These are phyloP conservation scores for Columba guinea DNA, from an alignment of 2,797 vertebrate genomes.

Conservation along the genomic window DNA sequence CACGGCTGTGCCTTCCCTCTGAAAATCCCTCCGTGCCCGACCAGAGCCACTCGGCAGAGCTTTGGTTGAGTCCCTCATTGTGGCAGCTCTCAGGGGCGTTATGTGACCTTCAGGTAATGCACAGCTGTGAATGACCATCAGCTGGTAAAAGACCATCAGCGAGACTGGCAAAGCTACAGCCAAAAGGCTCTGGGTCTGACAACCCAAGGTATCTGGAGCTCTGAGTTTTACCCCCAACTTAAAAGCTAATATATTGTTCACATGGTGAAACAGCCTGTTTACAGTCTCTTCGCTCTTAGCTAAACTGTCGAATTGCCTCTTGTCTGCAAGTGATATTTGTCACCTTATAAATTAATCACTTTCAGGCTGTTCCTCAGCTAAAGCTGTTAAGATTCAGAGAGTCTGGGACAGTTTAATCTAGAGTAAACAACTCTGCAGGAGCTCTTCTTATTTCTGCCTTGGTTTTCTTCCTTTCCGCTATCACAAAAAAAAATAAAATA, in stretches of 20 bases:
- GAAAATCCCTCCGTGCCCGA: not conserved
- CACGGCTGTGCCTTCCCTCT: not conserved
- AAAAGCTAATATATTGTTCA: not conserved
- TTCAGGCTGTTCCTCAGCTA: constrained; percentile 7
- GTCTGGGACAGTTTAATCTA: constrained; percentile 51
- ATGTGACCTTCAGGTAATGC: not conserved
- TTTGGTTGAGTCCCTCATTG: not conserved
- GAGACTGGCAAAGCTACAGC: not conserved
- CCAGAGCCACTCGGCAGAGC: not conserved
- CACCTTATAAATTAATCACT: constrained; percentile 60
- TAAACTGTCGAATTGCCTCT: not conserved
- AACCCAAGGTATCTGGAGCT: not conserved
- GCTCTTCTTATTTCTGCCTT: constrained; percentile 48
- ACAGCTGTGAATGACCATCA: not conserved
- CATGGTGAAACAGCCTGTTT: constrained; percentile 14
- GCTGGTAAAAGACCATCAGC: not conserved
- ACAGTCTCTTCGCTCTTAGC: not conserved
- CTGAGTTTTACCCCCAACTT: not conserved
- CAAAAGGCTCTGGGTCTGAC: not conserved
- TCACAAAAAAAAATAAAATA: not conserved
- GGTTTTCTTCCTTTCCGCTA: constrained; percentile 7
- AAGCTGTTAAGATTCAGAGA: constrained; percentile 15
- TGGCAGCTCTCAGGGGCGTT: not conserved
- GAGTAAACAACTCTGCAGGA: constrained; percentile 60
- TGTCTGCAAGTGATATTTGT: constrained; percentile 51